Evolutionary conservation across 23 tunicate species (phyloP).

Genomic region (Styela plicata): DNA sequence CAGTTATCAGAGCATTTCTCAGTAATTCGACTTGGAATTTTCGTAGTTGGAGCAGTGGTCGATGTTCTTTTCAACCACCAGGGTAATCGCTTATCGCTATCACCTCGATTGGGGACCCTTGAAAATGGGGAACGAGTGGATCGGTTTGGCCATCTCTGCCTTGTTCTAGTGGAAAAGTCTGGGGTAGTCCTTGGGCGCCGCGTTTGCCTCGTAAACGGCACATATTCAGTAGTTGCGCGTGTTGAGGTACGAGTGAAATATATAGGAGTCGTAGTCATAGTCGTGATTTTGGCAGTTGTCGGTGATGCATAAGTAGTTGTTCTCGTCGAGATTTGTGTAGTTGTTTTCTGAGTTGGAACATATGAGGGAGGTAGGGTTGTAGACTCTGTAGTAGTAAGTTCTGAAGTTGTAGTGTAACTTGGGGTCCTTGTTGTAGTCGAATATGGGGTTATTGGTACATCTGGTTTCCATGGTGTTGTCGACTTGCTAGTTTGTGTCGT

Average conservation of each 20-base stretch:
- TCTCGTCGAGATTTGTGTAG: background rate
- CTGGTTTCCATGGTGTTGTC: too few species aligned
- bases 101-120: background rate
- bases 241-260: too few species aligned
- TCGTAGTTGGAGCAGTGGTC: background rate
- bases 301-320: background rate
- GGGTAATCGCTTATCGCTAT: background rate
- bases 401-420: background rate
- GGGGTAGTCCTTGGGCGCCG: background rate
- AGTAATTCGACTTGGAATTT: background rate
- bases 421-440: background rate
- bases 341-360: background rate
- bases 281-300: background rate
- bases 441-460: background rate
- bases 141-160: background rate
- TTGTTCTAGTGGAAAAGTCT: background rate
- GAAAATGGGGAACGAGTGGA: background rate
- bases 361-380: background rate
- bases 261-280: too few species aligned
- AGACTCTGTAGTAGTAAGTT: background rate
- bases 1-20: background rate
- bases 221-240: background rate
- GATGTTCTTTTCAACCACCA: background rate
- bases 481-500: too few species aligned
- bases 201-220: background rate